Conservation (phyloP, 2,888 invertebrate genomes). For the Ligdia adustata region DNA sequence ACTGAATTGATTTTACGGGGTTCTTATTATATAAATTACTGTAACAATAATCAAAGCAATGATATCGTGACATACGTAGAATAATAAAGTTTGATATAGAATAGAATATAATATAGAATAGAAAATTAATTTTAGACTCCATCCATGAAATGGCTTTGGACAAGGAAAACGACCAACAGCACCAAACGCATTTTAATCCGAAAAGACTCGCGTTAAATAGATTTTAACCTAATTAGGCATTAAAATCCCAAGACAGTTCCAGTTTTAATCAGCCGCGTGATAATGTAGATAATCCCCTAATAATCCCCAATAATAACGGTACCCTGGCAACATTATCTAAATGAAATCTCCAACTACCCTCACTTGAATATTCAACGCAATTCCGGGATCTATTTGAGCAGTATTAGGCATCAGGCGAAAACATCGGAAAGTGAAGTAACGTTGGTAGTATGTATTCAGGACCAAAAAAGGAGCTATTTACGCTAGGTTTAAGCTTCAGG, state of each 20-base stretch:
- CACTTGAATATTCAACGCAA: slow-evolving; percentile 35
- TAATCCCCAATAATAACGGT: slow-evolving; percentile 27
- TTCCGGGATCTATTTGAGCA: slow-evolving; percentile 34
- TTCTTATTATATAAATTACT: too few relatives aligned
- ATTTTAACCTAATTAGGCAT: slow-evolving; percentile 12
- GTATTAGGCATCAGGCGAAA: slow-evolving; percentile 37
- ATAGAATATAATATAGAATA: not conserved
- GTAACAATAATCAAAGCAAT: too few relatives aligned
- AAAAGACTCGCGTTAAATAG: not conserved
- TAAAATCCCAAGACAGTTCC: slow-evolving; percentile 12
- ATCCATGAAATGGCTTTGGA: not conserved
- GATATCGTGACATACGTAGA: too few relatives aligned
- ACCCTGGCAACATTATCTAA: slow-evolving; percentile 33
- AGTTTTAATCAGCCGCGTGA: slow-evolving; percentile 20
- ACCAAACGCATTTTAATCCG: too few relatives aligned
- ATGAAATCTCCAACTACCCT: slow-evolving; percentile 38
- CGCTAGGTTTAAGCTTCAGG: too few relatives aligned
- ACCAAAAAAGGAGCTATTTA: too few relatives aligned
- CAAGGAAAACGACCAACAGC: too few relatives aligned
- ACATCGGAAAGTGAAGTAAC: slow-evolving; percentile 37
- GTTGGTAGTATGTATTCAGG: slow-evolving; percentile 8
- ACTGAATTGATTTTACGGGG: too few relatives aligned
- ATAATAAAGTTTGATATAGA: too few relatives aligned
- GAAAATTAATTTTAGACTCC: not conserved
- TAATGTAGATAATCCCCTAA: slow-evolving; percentile 25